Base-by-base conservation (phyloP, 1,140 invertebrate species). In the Drusus annulatus region DNA sequence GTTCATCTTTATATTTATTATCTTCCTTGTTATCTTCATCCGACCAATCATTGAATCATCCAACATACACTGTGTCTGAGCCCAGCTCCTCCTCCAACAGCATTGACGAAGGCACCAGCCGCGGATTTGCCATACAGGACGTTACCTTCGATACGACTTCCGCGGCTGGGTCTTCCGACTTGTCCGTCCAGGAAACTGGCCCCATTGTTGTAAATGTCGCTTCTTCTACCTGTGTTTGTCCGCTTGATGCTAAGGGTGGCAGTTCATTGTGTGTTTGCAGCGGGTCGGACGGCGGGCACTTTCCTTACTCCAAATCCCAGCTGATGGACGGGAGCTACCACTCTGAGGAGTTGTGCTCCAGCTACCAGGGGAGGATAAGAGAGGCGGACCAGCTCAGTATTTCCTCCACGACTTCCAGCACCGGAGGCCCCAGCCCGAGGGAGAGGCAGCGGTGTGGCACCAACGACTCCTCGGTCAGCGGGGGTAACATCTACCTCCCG, bases 381-480 rank as follows among this genome's bases (percentile, higher is more conserved):
- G 88, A 89, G 56, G 85, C 86, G 0, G 88, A 89, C 80, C 88
- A 87, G 80, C 86, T 88, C 51, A 89, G 87, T 71, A 81, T 89
- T 21, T 88, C 87, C 5, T 88, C 87, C 0, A 88, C 88, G 2
- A 85, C 88, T 1, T 89, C 87, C 23, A 89, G 87, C 79, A 87
- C 86, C 13, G 86, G 87, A 7, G 86, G 87, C 4, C 85, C 86
- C 3, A 83, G 85, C 56, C 86, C 87, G 16, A 79, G 83, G 21
- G 87, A 88, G 68, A 86, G 87, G 73, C 84, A 84, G 63, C 23
- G 81, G 25, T 78, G 83, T 51, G 81, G 81, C 45, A 81, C 81
- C 28, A 83, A 81, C 50, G 81, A 84, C 17, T 83, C 81, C 84
- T 87, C 71, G 84, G 85, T 63, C 74, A 85, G 69, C 85, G 87